These are phyloP conservation scores for Abrostola triplasia DNA, from an alignment of 2,888 invertebrate genomes.

Conservation along the genomic window DNA sequence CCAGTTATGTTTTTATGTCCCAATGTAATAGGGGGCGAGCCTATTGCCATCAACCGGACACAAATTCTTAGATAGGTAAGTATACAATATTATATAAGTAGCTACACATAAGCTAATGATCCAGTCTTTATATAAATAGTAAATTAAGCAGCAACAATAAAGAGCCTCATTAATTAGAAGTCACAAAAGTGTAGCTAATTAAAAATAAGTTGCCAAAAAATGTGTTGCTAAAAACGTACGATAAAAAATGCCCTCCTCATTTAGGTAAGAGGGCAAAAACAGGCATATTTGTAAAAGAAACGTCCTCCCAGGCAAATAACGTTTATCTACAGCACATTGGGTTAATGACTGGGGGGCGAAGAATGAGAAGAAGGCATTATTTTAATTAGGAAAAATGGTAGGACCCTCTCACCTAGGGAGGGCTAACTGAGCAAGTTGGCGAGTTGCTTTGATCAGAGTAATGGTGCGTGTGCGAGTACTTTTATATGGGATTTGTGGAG, in stretches of 20 bases:
- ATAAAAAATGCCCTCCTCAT: conserved; percentile 72
- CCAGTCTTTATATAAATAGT: neutral
- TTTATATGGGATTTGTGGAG: conserved; percentile 37
- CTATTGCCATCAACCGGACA: too few species aligned
- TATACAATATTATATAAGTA: too few species aligned
- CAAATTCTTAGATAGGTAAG: too few species aligned
- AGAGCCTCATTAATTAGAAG: conserved; percentile 65
- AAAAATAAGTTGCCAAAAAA: conserved; percentile 66
- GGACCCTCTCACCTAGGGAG: conserved; percentile 69
- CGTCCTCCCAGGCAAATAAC: conserved; percentile 79
- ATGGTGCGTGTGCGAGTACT: conserved; percentile 52
- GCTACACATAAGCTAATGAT: neutral
- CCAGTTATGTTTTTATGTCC: too few species aligned
- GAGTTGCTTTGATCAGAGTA: conserved; percentile 68
- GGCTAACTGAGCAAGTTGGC: conserved; percentile 62
- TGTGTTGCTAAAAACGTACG: conserved; percentile 68
- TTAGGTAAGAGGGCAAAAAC: conserved; percentile 76
- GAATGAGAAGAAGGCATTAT: conserved; percentile 85
- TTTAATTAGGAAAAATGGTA: conserved; percentile 86
- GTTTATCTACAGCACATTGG: conserved; percentile 86
- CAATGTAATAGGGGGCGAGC: too few species aligned
- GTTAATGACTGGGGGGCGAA: conserved; percentile 83
- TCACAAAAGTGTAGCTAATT: conserved; percentile 72
- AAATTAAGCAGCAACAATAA: conserved; percentile 41
- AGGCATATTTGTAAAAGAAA: conserved; percentile 78